Conservation (phyloP, 1,140 invertebrate genomes). For the Brachionus sp. region DNA sequence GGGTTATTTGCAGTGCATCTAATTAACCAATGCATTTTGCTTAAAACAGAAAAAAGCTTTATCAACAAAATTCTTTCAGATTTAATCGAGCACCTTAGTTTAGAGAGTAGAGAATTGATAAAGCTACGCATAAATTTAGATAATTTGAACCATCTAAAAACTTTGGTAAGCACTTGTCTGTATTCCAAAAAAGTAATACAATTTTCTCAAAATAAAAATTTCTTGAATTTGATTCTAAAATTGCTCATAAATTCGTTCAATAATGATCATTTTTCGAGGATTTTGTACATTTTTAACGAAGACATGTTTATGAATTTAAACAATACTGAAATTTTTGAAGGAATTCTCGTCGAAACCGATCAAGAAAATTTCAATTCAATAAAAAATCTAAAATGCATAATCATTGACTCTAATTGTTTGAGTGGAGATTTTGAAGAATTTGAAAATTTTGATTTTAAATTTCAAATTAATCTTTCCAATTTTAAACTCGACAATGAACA, state of each 20-base stretch:
- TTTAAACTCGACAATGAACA: background rate
- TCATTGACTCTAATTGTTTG: background rate
- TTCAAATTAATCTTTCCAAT: background rate
- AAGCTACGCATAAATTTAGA: background rate
- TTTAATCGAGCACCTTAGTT: background rate
- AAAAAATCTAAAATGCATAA: background rate
- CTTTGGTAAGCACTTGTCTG: background rate
- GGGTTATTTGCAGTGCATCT: background rate
- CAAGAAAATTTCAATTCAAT: background rate
- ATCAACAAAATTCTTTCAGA: background rate
- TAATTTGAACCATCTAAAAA: constrained; percentile 1
- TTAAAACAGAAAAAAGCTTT: background rate
- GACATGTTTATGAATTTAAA: background rate
- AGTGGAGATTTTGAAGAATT: constrained; percentile 24
- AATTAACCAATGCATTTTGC: background rate
- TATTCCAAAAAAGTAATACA: background rate
- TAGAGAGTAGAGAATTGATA: background rate
- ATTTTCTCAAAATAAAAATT: background rate
- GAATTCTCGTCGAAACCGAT: constrained; percentile 7
- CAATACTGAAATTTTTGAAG: background rate
- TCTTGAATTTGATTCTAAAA: background rate
- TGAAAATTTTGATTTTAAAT: background rate
- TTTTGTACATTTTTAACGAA: constrained; percentile 15
- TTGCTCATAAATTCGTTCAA: background rate
- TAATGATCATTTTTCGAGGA: background rate